These are phyloP conservation scores for Rhinoderma darwinii DNA, from an alignment of 2,113 vertebrate genomes.

Conservation along the genomic window DNA sequence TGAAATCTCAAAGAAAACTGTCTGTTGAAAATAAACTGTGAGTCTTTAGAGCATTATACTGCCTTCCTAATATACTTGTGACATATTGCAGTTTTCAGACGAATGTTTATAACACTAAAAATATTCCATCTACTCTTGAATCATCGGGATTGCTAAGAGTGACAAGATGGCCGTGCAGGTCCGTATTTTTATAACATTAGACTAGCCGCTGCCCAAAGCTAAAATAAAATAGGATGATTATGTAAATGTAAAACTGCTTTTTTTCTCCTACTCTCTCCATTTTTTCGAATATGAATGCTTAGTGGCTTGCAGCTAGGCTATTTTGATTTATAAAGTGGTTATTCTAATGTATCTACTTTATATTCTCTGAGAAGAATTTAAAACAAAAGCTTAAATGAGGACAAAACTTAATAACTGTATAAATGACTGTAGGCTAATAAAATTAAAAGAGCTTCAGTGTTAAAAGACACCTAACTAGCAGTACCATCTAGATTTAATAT, in stretches of 20 bases:
- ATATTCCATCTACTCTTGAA: constrained; percentile 32
- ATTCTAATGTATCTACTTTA: constrained; percentile 39
- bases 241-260: constrained; percentile 24
- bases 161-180: constrained; percentile 13
- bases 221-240: constrained; percentile 46
- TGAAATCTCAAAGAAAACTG: constrained; percentile 40
- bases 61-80: constrained; percentile 36
- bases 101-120: constrained; percentile 22
- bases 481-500: not conserved
- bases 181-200: constrained; percentile 15
- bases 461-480: not conserved
- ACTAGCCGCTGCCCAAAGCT: constrained; percentile 28
- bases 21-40: constrained; percentile 34
- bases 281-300: constrained; percentile 11
- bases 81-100: constrained; percentile 32
- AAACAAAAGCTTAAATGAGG: constrained; percentile 30
- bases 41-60: constrained; percentile 25
- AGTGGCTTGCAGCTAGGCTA: constrained; percentile 22
- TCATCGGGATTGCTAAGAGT: constrained; percentile 10
- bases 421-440: constrained; percentile 19
- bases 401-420: constrained; percentile 13
- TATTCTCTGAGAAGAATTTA: not conserved
- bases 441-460: constrained; percentile 1
- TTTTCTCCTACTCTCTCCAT: not conserved
- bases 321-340: constrained; percentile 33